Evolutionary conservation across 2,888 invertebrate species (phyloP), one percentile per base, ranked within the genome.

Genomic region (Colletes collaris): DNA sequence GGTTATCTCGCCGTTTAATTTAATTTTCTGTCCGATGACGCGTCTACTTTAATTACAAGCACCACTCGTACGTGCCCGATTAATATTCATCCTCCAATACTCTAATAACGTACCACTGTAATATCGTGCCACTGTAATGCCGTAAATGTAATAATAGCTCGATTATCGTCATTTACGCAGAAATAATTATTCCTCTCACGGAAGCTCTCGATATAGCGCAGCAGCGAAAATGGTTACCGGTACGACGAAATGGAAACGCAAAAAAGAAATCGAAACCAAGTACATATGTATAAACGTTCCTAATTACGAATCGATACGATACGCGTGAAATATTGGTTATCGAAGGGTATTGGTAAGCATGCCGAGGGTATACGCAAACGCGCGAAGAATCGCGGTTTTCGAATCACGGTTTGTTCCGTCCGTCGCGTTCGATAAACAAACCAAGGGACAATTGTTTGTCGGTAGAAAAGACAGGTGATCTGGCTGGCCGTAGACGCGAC

Each of bases 401-500:
- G 76, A 81, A 55, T 63, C 49, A 67, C 27, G 37, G 53, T 63
- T 62, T 71, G 60, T 74, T 76, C 58, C 72, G 67, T 75, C 44
- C 66, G 63, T 40, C 50, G 52, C 37, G 35, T 55, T 65, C 76
- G 69, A 77, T 79, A 69, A 82, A 72, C 76, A 80, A 59, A 49
- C 67, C 56, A 63, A 46, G 65, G 84, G 87, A 82, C 87, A 87
- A 86, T 88, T 84, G 81, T 86, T 89, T 82, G 81, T 75, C 88
- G 66, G 65, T 74, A 79, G 79, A 76, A 84, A 85, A 83, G 89
- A 91, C 91, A 91, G 91, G 91, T 88, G 91, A 90, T 89, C 89
- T 90, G 69, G 86, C 88, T 89, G 90, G 88, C 92, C 90, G 87
- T 90, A 90, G 90, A 90, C 88, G 87, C 90, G 89, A 82, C 86